Percentiles rank a stretch among this genome's conserved stretches.
These are phyloP conservation scores for Scaptomyza caliginosa DNA, from an alignment of 2,888 invertebrate genomes.

Conservation along the genomic window DNA sequence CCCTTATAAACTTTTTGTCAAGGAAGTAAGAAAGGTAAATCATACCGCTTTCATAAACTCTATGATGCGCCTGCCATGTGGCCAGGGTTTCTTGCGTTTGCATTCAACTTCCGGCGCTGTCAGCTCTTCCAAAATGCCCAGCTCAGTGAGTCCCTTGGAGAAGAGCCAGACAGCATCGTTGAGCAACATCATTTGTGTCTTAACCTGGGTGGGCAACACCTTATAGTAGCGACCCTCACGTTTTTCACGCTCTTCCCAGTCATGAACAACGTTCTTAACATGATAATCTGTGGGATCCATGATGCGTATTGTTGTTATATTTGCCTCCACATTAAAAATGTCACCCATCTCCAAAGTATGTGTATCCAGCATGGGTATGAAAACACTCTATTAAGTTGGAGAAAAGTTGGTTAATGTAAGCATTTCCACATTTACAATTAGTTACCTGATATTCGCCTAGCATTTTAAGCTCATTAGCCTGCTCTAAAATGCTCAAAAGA, in stretches of 20 bases:
- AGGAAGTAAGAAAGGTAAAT: too few relatives aligned
- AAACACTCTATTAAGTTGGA: constrained; percentile 85
- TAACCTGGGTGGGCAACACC: constrained; percentile 72
- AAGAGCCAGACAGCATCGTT: constrained; percentile 89
- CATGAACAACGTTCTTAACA: constrained; percentile 82
- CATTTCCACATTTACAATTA: too few relatives aligned
- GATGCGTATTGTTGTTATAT: constrained; percentile 82
- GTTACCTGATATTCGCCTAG: constrained; percentile 90
- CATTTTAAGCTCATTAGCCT: constrained; percentile 92
- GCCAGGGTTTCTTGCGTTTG: constrained; percentile 85
- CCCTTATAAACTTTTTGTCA: too few relatives aligned
- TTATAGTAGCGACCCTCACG: constrained; percentile 76
- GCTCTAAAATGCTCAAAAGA: constrained; percentile 87
- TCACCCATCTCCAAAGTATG: constrained; percentile 85
- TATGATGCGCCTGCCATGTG: constrained; percentile 87
- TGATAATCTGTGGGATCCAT: constrained; percentile 83
- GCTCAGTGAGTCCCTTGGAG: constrained; percentile 85
- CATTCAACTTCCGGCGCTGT: constrained; percentile 80
- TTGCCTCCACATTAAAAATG: constrained; percentile 82
- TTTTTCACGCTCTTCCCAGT: constrained; percentile 83
- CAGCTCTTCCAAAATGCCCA: constrained; percentile 82
- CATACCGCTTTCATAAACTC: constrained; percentile 88
- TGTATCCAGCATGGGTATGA: constrained; percentile 85
- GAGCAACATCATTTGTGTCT: constrained; percentile 88
- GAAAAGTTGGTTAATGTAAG: constrained; percentile 8